These are phyloP conservation scores for Luidia sarsii DNA, from an alignment of 53 echinoderm and acorn worm genomes.

Conservation along the genomic window DNA sequence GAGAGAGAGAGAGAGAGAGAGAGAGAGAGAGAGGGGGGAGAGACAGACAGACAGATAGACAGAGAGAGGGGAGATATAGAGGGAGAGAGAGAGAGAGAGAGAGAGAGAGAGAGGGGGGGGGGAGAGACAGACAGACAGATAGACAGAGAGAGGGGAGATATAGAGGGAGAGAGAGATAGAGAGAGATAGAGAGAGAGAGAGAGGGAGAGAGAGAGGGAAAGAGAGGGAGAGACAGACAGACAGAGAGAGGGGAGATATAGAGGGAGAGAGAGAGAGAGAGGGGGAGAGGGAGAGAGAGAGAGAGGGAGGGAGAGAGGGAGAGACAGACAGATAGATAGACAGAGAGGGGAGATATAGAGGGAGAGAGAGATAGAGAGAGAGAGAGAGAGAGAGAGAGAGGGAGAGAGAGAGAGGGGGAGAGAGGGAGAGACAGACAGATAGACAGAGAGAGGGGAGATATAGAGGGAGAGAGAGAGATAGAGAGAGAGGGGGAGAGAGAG, in stretches of 20 bases:
- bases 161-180: no score
- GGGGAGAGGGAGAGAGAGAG: neutral
- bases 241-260: neutral
- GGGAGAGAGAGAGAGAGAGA: neutral
- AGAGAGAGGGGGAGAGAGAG: no score
- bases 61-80: neutral
- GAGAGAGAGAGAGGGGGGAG: neutral
- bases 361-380: no score
- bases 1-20: neutral
- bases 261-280: neutral
- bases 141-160: neutral
- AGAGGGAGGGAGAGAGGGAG: neutral
- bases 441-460: no score
- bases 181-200: no score
- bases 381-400: no score
- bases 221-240: neutral
- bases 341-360: neutral
- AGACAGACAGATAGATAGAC: neutral
- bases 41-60: neutral
- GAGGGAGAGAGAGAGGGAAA: no score
- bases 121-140: neutral
- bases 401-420: no score
- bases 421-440: no score
- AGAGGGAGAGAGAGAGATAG: no score
- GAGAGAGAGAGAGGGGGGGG: neutral